Evolutionary conservation across 2,113 vertebrate species (phyloP), one percentile per base, ranked within the genome.

Genomic region (Rhizomys pruinosus): DNA sequence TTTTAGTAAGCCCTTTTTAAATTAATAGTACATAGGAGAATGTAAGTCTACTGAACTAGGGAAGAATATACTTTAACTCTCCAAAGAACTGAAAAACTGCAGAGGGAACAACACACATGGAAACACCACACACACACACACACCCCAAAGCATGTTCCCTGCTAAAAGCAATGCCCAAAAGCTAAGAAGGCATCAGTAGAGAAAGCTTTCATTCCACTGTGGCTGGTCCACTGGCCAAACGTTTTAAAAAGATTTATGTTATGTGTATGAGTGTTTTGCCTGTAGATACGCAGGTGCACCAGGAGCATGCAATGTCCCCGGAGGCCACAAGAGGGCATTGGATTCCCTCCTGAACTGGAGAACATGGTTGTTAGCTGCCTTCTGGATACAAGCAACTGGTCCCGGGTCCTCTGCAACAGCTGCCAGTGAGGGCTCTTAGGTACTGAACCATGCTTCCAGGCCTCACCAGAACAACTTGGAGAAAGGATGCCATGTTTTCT

Each of bases 1-100:
- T 92, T 85, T 86, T 16, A 92, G 15, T 25, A 57, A 71, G 68
- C 52, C 7, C 87, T 84, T 63, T 73, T 52, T 87, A n/a, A 59
- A 64, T 44, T 73, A 16, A 15, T 61, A 37, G 64, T 39, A 59
- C 29, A 37, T 1, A 73, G 42, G 84, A 87, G 7, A 76, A 85
- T 42, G 8, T 25, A 84, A 22, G 42, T 17, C 63, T 29, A 32
- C 0, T 39, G 15, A 95, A 78, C 59, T 1, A 59, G 13, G 47
- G 7, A 82, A 73, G 69, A 79, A 57, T 32, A 63, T 4, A 73
- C 25, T 10, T 71, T 88, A 29, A n/a, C 32, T 74, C 12, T 6
- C 37, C 16, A 82, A 87, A 27, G 16, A 84, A 84, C 0, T 64
- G 2, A 72, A 90, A 89, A 86, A 34, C 32, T n/a, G 44, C 39